Percentiles rank a stretch among this genome's conserved stretches.
Conservation (phyloP, 2,888 invertebrate genomes). For the Leucophenga montana region DNA sequence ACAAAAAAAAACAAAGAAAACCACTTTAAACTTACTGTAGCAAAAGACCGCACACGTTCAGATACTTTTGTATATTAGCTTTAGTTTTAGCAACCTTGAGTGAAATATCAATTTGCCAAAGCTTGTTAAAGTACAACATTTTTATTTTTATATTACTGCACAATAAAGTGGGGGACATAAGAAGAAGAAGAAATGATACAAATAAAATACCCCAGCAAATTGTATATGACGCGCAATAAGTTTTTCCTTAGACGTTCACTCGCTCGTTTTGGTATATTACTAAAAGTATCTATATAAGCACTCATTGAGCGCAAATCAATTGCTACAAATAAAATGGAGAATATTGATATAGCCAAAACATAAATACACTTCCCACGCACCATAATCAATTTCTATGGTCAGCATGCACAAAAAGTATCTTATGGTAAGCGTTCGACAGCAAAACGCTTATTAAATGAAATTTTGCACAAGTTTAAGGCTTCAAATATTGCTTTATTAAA, state of each 20-base stretch:
- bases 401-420: no score
- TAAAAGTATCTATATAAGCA: no score
- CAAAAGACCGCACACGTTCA: neutral
- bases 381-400: no score
- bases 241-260: neutral
- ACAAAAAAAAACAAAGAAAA: conserved; percentile 54
- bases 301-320: no score
- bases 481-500: no score
- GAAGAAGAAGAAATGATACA: neutral
- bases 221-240: conserved; percentile 5
- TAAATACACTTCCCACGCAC: no score
- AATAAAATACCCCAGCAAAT: conserved; percentile 5
- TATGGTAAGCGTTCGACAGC: no score
- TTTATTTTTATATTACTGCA: conserved; percentile 4
- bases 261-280: no score
- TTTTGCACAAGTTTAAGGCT: no score
- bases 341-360: no score
- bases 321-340: no score
- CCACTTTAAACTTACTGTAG: conserved; percentile 34
- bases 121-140: neutral
- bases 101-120: conserved; percentile 23
- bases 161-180: neutral
- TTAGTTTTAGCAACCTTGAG: neutral
- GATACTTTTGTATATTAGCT: neutral
- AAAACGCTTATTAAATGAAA: no score